Base-by-base conservation (phyloP, 2,797 vertebrate genomes). In the Sebastes umbrosus region DNA sequence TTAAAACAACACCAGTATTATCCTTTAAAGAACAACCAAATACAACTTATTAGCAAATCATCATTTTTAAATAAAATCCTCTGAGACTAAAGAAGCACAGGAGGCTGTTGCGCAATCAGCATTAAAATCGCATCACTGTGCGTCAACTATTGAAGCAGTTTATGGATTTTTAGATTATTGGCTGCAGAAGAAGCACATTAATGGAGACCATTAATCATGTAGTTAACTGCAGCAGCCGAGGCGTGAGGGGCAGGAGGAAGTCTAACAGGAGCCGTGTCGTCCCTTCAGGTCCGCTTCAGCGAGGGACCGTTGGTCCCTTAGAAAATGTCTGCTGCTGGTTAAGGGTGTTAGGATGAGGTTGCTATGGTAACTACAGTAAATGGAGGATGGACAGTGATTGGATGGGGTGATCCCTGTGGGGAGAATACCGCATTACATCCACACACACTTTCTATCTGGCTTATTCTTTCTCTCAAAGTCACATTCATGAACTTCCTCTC, bases 51-150 rank as follows among this genome's bases (percentile, higher is more conserved):
- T 3, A 18, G 2, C 25, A 3, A 46, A 16, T 55, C 5, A 20
- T 18, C 20, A 14, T 36, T 58, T 66, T 72, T 62, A 65, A 71
- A 63, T 78, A 62, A 70, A 70, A 57, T 82, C 68, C 73, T 86
- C 92, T 77, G 91, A 92, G 89, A 90, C 88, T 88, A 90, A 92
- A 93, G 77, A 80, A 93, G 85, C 93, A 94, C 94, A 94, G 85
- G 31, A 62, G 72, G 72, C 77, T 84, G 78, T 84, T 87, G 76
- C 20, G 25, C 79, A 74, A 77, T 90, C 74, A 84, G 81, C 85
- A 74, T 80, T 72, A 64, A 82, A 86, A 64, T 66, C 39, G 71
- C 66, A 72, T 87, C 74, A 67, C 39, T 85, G 76, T 76, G 84
- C 69, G 16, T 81, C 77, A 84, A 77, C 75, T 82, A 65, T 70